A percentile compares a stretch with the other conserved stretches of the same genome.
These are phyloP conservation scores for Stomatorhinus walkeri DNA, from an alignment of 2,797 vertebrate species.

Conservation along the genomic window DNA sequence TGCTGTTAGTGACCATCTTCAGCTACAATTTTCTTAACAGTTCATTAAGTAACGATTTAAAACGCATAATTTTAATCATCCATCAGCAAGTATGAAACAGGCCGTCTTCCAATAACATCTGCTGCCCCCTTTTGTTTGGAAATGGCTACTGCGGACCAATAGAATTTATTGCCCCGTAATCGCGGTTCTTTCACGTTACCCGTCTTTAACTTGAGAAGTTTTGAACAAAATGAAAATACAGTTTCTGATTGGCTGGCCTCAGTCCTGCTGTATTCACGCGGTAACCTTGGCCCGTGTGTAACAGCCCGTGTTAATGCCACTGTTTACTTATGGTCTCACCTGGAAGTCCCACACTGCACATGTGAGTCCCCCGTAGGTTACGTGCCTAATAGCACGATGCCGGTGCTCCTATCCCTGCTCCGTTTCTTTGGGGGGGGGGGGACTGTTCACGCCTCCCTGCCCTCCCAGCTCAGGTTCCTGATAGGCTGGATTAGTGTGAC, in stretches of 20 bases:
- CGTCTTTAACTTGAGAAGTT: neutral
- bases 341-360: neutral
- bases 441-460: neutral
- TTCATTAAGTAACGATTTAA: neutral
- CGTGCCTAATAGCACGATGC: neutral
- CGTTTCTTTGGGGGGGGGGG: neutral
- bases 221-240: neutral
- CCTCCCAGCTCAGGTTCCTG: neutral
- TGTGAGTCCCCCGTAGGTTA: neutral
- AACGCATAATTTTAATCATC: neutral
- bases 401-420: neutral
- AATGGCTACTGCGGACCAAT: neutral
- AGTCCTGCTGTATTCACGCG: neutral
- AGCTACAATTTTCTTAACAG: neutral
- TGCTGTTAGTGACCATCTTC: neutral
- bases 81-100: neutral
- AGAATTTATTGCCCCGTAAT: neutral
- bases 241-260: neutral
- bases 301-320: neutral
- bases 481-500: neutral
- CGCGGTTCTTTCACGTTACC: neutral
- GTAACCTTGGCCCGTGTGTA: neutral
- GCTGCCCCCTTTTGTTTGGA: conserved; percentile 2
- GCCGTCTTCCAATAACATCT: neutral
- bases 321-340: neutral